These are phyloP conservation scores for Sebastes taczanowskii DNA, from an alignment of 2,797 vertebrate species.

Conservation along the genomic window DNA sequence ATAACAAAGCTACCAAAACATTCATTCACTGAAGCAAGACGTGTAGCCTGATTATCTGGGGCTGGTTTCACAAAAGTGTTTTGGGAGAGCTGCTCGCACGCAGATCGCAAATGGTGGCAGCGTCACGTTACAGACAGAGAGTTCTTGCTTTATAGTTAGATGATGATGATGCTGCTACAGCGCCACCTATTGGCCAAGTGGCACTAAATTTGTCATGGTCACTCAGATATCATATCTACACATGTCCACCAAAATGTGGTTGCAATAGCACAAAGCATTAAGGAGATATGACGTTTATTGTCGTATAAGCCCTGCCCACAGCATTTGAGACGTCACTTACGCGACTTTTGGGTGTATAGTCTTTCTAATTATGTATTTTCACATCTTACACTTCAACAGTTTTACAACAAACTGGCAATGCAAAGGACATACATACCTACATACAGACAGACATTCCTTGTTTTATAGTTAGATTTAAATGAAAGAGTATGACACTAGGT, in stretches of 20 bases:
- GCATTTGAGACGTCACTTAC: neutral
- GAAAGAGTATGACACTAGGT: neutral
- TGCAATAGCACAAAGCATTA: too few relatives aligned
- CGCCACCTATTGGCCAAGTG: neutral
- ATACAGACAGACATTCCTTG: neutral
- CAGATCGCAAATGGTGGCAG: neutral
- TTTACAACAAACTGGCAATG: too few relatives aligned
- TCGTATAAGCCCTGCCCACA: neutral
- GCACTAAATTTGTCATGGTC: too few relatives aligned
- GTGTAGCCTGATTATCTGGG: neutral
- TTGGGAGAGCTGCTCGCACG: neutral
- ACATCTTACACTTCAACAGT: too few relatives aligned
- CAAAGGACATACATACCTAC: too few relatives aligned
- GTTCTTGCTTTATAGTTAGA: neutral
- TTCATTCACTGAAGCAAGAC: neutral
- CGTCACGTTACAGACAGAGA: neutral
- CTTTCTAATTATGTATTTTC: too few relatives aligned
- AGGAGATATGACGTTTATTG: too few relatives aligned
- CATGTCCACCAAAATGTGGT: too few relatives aligned
- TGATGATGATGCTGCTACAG: neutral
- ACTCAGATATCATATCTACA: too few relatives aligned
- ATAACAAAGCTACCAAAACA: neutral
- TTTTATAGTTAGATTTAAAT: neutral
- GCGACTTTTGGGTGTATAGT: accelerated
- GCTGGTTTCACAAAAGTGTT: neutral